Conservation (phyloP, 2,113 vertebrate genomes). For the Hiodon tergisus region DNA sequence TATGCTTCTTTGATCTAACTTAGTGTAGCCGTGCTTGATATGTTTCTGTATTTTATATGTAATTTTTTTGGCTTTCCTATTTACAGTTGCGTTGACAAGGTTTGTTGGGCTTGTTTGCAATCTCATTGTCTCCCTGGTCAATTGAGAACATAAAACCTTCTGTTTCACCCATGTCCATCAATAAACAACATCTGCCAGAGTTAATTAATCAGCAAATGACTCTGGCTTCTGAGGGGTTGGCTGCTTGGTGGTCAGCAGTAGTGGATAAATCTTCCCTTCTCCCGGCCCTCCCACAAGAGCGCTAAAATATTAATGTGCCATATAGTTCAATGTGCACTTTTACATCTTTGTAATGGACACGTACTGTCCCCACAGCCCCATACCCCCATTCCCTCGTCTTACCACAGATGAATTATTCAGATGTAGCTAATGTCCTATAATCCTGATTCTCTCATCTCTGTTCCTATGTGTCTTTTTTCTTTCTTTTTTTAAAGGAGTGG, state of each 20-base stretch:
- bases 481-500: not conserved
- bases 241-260: not conserved
- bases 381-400: not conserved
- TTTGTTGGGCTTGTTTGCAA: not conserved
- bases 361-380: not conserved
- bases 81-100: not conserved
- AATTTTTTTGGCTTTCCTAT: not conserved
- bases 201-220: not conserved
- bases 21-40: too few relatives aligned
- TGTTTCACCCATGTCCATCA: not conserved
- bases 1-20: too few relatives aligned
- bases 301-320: constrained; percentile 12
- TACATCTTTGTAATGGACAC: not conserved
- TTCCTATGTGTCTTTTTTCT: constrained; percentile 3
- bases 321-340: too few relatives aligned
- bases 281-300: not conserved
- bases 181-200: not conserved
- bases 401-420: not conserved
- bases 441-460: not conserved
- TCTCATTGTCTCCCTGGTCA: not conserved
- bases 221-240: not conserved
- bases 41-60: too few relatives aligned
- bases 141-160: not conserved
- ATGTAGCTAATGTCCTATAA: constrained; percentile 1
- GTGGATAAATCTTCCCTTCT: not conserved